Evolutionary conservation across 2,113 vertebrate species (phyloP), one percentile per base, ranked within the genome.

Genomic region (Leiothrix lutea): DNA sequence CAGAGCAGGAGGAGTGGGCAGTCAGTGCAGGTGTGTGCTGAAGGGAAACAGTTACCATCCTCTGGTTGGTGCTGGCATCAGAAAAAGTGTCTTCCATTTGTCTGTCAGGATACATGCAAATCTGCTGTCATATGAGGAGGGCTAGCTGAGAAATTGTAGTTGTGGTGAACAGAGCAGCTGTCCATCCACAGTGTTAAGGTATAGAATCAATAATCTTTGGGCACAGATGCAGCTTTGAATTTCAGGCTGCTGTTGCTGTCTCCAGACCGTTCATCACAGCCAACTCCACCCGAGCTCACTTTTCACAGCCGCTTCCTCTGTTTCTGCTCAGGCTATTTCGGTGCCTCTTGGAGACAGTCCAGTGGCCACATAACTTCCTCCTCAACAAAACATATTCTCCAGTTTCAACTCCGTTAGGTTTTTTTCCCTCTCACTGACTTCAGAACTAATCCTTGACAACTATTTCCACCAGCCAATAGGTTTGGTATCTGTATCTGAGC

Each of bases 241-340:
- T 77, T 73, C 38, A 83, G 71, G 81, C 45, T 0, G 0, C 64
- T 70, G 28, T 33, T 80, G 78, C 84, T 72, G 50, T 85, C 84
- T 92, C 65, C 83, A 94, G 80, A 44, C 77, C n/a, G 67, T 50
- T 95, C 86, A 94, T 92, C 69, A 72, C 70, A 82, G 80, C 84
- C 85, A 91, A 2, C 93, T 91, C 93, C 95, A 92, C 93, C 91
- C 81, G 8, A 89, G 84, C 70, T 95, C 91, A 95, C 93, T 96
- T 95, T 96, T 94, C 90, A 85, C 95, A 93, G 90, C 66, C 70
- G 2, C 91, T 96, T 97, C 95, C 95, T 96, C 91, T 94, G 90
- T 92, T 95, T 89, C 91, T 95, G 91, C 84, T 95, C 71, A 85
- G 92, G 87, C 91, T 96, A 95, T 95, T 97, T 96, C 2, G 1